phyloP scores from a whole-genome alignment of 2,113 vertebrate genomes.

The Chroicocephalus ridibundus region DNA sequence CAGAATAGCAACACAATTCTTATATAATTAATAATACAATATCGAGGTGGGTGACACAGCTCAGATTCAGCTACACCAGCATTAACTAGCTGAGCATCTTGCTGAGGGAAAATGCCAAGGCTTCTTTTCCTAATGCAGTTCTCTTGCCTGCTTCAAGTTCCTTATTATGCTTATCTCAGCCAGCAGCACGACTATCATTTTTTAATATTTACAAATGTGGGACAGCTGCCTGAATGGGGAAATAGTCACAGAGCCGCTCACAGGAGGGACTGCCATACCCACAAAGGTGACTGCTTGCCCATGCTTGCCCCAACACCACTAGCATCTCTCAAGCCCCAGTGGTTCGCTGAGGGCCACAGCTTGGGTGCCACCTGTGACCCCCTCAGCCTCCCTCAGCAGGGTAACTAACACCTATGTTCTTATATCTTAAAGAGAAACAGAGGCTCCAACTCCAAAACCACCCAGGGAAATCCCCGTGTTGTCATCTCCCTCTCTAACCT shows the following conservation, averaged over 20 bases:
- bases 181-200: not conserved
- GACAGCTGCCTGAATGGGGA: not conserved
- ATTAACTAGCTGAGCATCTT: not conserved
- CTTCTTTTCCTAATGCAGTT: not conserved
- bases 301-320: not conserved
- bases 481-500: not conserved
- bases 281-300: not conserved
- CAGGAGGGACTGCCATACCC: not conserved
- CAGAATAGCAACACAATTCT: constrained; percentile 10
- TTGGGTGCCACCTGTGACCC: not conserved
- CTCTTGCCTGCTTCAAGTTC: not conserved
- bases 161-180: not conserved
- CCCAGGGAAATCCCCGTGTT: not conserved
- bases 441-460: not conserved
- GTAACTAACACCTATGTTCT: not conserved
- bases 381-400: not conserved
- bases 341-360: not conserved
- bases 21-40: constrained; percentile 48
- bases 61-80: constrained; percentile 4
- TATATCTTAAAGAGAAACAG: not conserved
- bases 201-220: not conserved
- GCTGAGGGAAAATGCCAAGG: not conserved
- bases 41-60: not conserved
- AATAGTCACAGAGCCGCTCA: not conserved
- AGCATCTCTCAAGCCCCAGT: not conserved